Evolutionary conservation across 2,797 vertebrate species (phyloP), one percentile per base, ranked within the genome.

Genomic region (Champsocephalus esox): DNA sequence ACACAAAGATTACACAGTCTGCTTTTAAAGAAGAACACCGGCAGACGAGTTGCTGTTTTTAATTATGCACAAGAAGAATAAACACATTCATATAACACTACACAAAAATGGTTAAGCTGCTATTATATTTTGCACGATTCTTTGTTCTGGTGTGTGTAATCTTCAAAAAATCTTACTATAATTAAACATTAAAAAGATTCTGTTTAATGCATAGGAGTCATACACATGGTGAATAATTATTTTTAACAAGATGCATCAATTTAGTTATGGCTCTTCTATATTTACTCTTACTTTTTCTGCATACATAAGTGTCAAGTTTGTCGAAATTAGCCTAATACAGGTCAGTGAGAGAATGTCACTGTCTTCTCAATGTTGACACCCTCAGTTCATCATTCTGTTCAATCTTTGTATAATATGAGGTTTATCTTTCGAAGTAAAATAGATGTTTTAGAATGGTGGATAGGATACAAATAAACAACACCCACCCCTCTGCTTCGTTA

Each of bases 1-100:
- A 80, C 59, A 83, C 54, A 82, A 19, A 58, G 74, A 77, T 82
- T 64, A 60, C 71, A 76, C 32, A 51, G n/a, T 76, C n/a, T 65
- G 8, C 14, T 41, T 52, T 49, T 14, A 51, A 66, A 57, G 24
- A 11, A 56, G 38, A 73, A 38, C 11, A 58, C 6, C 17, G 34
- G 9, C 17, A 12, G 12, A 34, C 16, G 32, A 49, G 34, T 49
- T 24, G 41, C 28, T 28, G 5, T 9, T n/a, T 68, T 49, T 4
- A 21, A 3, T 61, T 7, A 12, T 24, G 19, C 13, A 28, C 16
- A 51, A 12, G 9, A 19, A 45, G n/a, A 46, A 59, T 5, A n/a
- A 28, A 3, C 4, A 34, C 11, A 55, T 49, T 12, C 5, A 52
- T 56, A 9, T 10, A 28, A 7, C 11, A n/a, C n/a, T 12, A 28